Evolutionary conservation across 2,888 invertebrate species (phyloP).

Genomic region (Cryptus armator): DNA sequence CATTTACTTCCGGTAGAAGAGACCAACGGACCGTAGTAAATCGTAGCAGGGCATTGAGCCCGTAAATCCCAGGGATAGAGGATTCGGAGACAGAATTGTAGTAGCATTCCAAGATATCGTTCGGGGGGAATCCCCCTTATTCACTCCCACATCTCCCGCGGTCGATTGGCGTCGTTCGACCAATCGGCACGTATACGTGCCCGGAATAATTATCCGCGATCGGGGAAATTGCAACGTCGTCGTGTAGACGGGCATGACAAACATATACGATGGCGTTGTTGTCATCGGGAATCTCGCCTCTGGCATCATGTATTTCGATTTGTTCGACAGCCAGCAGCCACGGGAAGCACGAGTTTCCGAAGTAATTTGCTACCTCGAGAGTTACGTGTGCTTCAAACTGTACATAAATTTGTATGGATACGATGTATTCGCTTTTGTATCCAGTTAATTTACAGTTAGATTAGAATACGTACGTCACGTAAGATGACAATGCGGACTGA

Average conservation of each 20-base stretch:
- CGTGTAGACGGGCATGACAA: conserved; percentile 35
- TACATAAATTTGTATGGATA: conserved; percentile 15
- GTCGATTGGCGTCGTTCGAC: conserved; percentile 57
- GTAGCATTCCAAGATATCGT: conserved; percentile 37
- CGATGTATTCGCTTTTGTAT: conserved; percentile 7
- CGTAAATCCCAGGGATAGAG: conserved; percentile 17
- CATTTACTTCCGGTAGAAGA: conserved; percentile 18
- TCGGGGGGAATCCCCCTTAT: not conserved
- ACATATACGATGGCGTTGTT: conserved; percentile 37
- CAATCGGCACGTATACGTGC: conserved; percentile 62
- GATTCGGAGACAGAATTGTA: conserved; percentile 18
- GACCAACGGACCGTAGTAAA: conserved; percentile 23
- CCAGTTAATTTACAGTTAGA: conserved; percentile 13
- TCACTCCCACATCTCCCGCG: conserved; percentile 5
- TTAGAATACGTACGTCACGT: conserved; percentile 4
- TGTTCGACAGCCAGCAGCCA: not conserved
- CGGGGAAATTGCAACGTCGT: conserved; percentile 48
- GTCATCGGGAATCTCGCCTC: conserved; percentile 33
- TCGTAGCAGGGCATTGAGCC: conserved; percentile 25
- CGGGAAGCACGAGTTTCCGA: conserved; percentile 9
- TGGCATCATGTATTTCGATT: conserved; percentile 10
- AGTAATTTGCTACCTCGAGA: conserved; percentile 33
- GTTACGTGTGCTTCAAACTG: not conserved
- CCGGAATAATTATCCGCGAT: conserved; percentile 63
- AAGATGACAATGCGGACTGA: not conserved